Evolutionary conservation across 1,140 invertebrate genomes (phyloP), one percentile per base, ranked within the genome.

Genomic region (Whitmania pigra): DNA sequence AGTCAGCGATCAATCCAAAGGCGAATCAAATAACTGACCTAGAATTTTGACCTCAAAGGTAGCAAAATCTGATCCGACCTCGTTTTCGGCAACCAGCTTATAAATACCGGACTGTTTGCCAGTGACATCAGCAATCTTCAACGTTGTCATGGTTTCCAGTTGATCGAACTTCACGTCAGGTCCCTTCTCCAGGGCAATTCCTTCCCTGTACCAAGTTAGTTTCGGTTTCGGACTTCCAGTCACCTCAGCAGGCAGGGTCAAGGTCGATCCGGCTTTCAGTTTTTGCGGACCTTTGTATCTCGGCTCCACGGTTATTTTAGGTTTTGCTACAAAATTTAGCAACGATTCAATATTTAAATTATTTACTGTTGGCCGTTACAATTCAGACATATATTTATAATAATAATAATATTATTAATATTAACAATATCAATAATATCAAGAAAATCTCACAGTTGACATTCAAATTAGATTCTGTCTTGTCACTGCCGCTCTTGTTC

Each of bases 181-280:
- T 67, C 77, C 76, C 53, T 78, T 76, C 60, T 79, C 77, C 17
- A 82, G 69, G 70, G 86, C 86, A 68, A 87, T 84, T 11, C 86
- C 86, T 76, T 91, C 88, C 78, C 90, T 89, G 13, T 86, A 87
- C 95, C 96, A 99, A 77, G 89, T 87, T 74, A 95, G 87, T 5
- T 85, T 89, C 0, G 96, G 96, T 70, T 88, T 90, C 4, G 96
- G 96, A 36, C 94, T 91, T 73, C 95, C 96, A 75, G 89, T 88
- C 69, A 97, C 86, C 74, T 80, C 79, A 31, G 79, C 80, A 36
- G 76, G 73, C 2, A 81, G 71, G 11, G 75, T 74, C 7, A 82
- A 71, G 2, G 79, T 78, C 63, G 78, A 75, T 11, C 70, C 70
- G 31, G 29, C 73, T 53, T 74, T 74, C 17, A 55, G 63, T 53